Evolutionary conservation across 2,888 invertebrate species (phyloP), one percentile per base, ranked within the genome.

Genomic region (Steinernema carpocapsae): DNA sequence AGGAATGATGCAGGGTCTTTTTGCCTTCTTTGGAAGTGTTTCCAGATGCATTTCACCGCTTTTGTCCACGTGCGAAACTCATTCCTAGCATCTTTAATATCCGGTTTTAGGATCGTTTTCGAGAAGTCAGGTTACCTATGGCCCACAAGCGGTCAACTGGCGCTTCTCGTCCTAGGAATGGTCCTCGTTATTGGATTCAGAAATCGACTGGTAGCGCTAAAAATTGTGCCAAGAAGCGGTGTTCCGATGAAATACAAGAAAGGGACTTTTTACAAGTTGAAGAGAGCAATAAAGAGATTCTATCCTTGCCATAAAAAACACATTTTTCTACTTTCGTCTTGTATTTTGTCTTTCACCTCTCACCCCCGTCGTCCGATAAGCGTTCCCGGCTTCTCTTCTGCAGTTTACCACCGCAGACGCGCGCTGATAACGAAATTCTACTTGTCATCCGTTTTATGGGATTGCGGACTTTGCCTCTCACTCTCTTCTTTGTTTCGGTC

Each of bases 1-100:
- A 74, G 82, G 81, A 45, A 76, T 70, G n/a, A 81, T 81, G 81
- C 81, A 81, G 45, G 81, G 81, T 48, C 29, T 81, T 43, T 79
- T 78, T 72, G 76, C 78, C 37, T 80, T 81, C 29, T 77, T 79
- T 14, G 81, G 80, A 22, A 79, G 79, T 56, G 56, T 79, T 43
- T 77, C 80, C 0, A 80, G 79, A 22, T 81, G 79, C 59, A 76
- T 79, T 22, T 75, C 80, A n/a, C 78, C 79, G 4, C 76, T 82
- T 52, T 19, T 80, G 52, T 77, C 78, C 4, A 80, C 81, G 80
- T 81, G 52, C 72, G 77, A 74, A 0, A 37, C 22, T 26, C 37
- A 1, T n/a, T 1, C 12, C 51, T 7, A 19, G 1, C 17, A 19
- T 29, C n/a, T 24, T 2, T 43, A 17, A 56, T 10, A 48, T 7